Evolutionary conservation across 2,113 vertebrate species (phyloP).

Genomic region (Oncorhynchus keta): DNA sequence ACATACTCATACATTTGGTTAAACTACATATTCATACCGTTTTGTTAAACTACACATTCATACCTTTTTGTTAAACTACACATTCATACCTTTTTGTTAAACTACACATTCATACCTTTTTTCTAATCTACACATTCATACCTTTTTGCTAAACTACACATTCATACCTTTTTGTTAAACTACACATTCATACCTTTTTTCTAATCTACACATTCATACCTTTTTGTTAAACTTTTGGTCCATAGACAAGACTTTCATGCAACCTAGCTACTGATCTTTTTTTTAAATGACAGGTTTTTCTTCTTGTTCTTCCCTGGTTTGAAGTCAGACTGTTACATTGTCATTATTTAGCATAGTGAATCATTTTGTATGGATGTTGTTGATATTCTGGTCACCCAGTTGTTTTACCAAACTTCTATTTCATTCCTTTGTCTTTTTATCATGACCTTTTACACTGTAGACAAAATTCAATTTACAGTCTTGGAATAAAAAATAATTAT

Average conservation of each 20-base stretch:
- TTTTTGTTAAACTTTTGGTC: not conserved
- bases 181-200: not conserved
- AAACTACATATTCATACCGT: too few species aligned
- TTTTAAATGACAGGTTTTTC: not conserved
- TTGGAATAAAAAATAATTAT: constrained; percentile 69
- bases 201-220: not conserved
- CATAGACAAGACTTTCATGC: not conserved
- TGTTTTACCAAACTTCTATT: constrained; percentile 38
- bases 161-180: not conserved
- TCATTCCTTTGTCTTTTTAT: constrained; percentile 28
- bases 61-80: too few species aligned
- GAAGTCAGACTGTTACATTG: constrained; percentile 19
- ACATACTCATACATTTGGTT: not conserved
- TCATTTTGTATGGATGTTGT: constrained; percentile 46
- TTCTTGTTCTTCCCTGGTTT: constrained; percentile 5
- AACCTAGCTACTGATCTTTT: not conserved
- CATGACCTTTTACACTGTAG: constrained; percentile 76
- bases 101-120: too few species aligned
- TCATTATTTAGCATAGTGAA: constrained; percentile 20
- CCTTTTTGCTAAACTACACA: not conserved
- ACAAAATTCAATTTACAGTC: constrained; percentile 55
- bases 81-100: too few species aligned
- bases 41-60: too few species aligned
- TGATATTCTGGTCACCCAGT: constrained; percentile 35
- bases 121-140: too few species aligned